Percentiles rank a stretch among this genome's conserved stretches.
phyloP scores from a whole-genome alignment of 2,797 vertebrate genomes.

The Hoplostethus mediterraneus region DNA sequence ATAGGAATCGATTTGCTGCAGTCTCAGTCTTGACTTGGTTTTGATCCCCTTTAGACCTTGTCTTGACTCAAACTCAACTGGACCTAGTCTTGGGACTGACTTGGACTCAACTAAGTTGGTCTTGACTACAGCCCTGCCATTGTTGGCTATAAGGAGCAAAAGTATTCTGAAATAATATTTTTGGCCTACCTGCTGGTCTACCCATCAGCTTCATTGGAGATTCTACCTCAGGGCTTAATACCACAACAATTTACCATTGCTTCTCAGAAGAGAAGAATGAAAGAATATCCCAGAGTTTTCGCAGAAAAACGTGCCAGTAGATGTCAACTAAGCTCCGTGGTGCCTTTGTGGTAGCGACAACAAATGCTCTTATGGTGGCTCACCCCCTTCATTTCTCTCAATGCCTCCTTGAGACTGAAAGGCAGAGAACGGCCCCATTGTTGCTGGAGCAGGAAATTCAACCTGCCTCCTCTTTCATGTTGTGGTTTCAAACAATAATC shows the following conservation, averaged over 20 bases:
- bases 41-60: too few relatives aligned
- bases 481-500: conserved; percentile 12
- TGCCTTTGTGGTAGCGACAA: conserved; percentile 10
- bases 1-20: too few relatives aligned
- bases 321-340: neutral
- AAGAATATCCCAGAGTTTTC: conserved; percentile 9
- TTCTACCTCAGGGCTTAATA: neutral
- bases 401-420: conserved; percentile 19
- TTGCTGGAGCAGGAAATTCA: neutral
- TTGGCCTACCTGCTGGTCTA: too few relatives aligned
- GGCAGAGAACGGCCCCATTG: conserved; percentile 9
- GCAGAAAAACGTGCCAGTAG: neutral
- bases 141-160: too few relatives aligned
- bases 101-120: too few relatives aligned
- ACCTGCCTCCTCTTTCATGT: neutral
- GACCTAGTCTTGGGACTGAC: too few relatives aligned
- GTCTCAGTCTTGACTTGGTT: too few relatives aligned
- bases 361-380: conserved; percentile 32
- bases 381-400: conserved; percentile 21
- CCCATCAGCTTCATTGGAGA: neutral
- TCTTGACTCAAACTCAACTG: too few relatives aligned
- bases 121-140: too few relatives aligned
- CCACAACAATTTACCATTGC: neutral
- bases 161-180: too few relatives aligned
- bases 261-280: neutral